A percentile compares a stretch with the other conserved stretches of the same genome.
phyloP scores from a whole-genome alignment of 64 coral and sea anemone genomes.

The Orbicella faveolata region DNA sequence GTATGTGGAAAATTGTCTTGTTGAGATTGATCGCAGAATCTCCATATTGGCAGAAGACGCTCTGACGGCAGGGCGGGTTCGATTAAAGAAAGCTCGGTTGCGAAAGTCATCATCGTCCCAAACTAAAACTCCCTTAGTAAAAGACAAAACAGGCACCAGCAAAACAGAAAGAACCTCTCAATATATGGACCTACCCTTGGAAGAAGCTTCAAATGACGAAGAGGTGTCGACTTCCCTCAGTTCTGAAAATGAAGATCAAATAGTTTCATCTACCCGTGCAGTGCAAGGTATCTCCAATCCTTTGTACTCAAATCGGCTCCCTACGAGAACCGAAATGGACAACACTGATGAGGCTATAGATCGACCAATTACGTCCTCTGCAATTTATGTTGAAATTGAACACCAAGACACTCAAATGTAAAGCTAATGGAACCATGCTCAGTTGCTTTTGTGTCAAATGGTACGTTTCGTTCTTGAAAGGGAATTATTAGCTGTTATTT shows the following conservation, averaged over 20 bases:
- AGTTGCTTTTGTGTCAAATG: no score
- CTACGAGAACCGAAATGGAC: background rate
- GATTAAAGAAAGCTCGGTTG: background rate
- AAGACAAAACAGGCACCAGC: background rate
- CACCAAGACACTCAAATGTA: background rate
- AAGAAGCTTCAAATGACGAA: background rate
- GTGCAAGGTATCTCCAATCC: background rate
- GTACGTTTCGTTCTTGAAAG: background rate
- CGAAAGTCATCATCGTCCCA: background rate
- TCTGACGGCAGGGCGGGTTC: background rate
- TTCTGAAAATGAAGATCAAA: background rate
- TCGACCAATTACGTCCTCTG: background rate
- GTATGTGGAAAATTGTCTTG: background rate
- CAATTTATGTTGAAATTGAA: background rate
- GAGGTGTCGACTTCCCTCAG: background rate
- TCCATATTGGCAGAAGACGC: background rate
- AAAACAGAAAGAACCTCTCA: background rate
- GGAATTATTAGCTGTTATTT: no score
- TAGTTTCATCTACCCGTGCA: no score
- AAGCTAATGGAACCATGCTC: background rate
- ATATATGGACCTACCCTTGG: background rate
- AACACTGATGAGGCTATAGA: background rate
- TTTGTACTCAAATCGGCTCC: background rate
- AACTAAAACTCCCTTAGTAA: background rate
- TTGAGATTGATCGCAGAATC: background rate